Base-by-base conservation (phyloP, 2,888 invertebrate genomes). In the Ischnus inquisitorius region DNA sequence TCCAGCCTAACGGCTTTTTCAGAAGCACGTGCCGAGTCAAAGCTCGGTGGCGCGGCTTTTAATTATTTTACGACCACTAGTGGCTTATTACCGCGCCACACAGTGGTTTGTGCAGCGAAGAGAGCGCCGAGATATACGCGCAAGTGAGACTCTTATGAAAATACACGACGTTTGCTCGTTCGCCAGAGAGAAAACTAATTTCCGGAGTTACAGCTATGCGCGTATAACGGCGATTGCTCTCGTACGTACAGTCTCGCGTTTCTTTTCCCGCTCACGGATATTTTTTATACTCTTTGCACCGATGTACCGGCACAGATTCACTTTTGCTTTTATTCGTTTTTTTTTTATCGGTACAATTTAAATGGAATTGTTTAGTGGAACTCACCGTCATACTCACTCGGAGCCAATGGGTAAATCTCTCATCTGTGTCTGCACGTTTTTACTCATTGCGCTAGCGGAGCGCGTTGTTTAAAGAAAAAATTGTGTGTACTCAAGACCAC, bases 161-260 rank as follows among this genome's bases (percentile, higher is more conserved):
- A 74, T 79, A 75, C 74, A 79, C 82, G 79, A 82, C 68, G 79
- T 79, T 83, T 79, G 79, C 82, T 83, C 82, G 75, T 83, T 83
- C 69, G 60, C 68, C 68, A 48, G 77, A 75, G 62, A 83, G 82
- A 83, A 83, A 83, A 83, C 82, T 83, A 75, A 83, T 83, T 83
- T 83, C 82, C 82, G 82, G 82, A 69, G 78, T 83, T 78, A 79
- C 68, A 22, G 51, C 46, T 64, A 54, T 62, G 62, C 25, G 69
- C 46, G 39, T 54, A 69, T 54, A 48, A 48, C 78, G 69, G n/a
- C 75, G 64, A 68, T 48, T n/a, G n/a, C 64, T 54, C 64, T 43
- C 69, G 6, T 28, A 57, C 51, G 43, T 75, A 67, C n/a, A n/a
- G 43, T 57, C n/a, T 16, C 46, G 34, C 41, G 25, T 14, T 72